Evolutionary conservation across 2,888 invertebrate genomes (phyloP), one percentile per base, ranked within the genome.

Genomic region (Carterocephalus palaemon): DNA sequence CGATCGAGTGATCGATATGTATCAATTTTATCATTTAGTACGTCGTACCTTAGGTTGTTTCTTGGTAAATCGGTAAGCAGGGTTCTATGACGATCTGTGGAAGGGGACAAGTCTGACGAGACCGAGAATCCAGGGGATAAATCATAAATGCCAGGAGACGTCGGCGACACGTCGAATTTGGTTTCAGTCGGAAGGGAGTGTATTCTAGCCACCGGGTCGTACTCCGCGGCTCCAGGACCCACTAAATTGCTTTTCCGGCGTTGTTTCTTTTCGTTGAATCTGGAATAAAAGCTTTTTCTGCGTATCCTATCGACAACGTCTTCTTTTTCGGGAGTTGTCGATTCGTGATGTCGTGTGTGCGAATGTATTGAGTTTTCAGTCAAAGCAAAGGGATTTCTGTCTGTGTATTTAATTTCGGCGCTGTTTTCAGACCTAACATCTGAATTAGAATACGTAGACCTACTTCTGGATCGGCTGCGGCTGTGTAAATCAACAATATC

Each of bases 271-370:
- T 95, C 95, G 69, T 96, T 96, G 70, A 96, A 96, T 56, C 96
- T 88, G 7, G 93, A 91, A 68, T 95, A 96, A 78, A 95, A 96
- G 71, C 96, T 96, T 71, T 95, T 95, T 19, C 96, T 89, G 57
- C 94, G 89, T 60, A 96, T 96, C 60, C 96, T 89, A 64, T 96
- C 96, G 38, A 92, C 92, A 26, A 96, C 92, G 47, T 94, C 95
- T 64, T 94, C 94, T 51, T 77, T 78, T 49, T 91, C 88, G 6
- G 87, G 85, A 6, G 83, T 75, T 17, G 73, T 73, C 13, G 83
- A 68, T 65, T 77, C 89, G 66, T 52, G 88, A 70, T 61, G 88
- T 61, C 73, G 86, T 52, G 60, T 75, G 59, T 63, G 83, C 56
- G 59, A 77, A 62, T 54, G 79, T 63, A 59, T 50, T 23, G 59